A percentile compares a stretch with the other conserved stretches of the same genome.
phyloP scores from a whole-genome alignment of 2,888 invertebrate genomes.

The Acheta domesticus region DNA sequence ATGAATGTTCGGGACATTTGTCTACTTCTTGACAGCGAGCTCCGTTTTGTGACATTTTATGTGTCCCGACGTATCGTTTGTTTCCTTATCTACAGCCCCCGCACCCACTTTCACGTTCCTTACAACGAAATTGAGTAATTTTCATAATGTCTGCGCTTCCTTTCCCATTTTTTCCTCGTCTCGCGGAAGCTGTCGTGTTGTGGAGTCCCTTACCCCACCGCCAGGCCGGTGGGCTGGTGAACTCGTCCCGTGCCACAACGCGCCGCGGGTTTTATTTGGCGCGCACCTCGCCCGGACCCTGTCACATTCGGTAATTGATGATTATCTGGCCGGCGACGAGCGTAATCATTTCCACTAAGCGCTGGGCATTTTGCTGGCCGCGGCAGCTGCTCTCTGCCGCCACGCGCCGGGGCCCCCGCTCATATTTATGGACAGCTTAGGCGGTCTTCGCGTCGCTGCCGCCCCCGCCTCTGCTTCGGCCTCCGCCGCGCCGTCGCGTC shows the following conservation, averaged over 20 bases:
- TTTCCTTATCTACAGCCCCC: not conserved
- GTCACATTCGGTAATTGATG: not conserved
- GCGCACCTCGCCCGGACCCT: not conserved
- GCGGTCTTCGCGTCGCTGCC: not conserved
- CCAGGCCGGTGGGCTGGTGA: too few species aligned
- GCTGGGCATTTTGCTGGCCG: not conserved
- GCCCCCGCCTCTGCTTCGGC: not conserved
- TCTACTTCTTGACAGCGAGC: not conserved
- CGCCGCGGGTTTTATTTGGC: too few species aligned
- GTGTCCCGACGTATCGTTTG: not conserved
- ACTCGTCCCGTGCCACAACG: too few species aligned
- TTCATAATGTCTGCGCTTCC: slow-evolving; percentile 6
- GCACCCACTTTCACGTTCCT: not conserved
- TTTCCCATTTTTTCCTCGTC: not conserved
- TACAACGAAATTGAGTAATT: not conserved
- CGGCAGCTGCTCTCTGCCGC: not conserved
- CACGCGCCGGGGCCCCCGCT: not conserved
- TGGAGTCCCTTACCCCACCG: too few species aligned
- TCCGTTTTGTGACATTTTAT: slow-evolving; percentile 18
- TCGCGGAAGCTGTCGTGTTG: too few species aligned
- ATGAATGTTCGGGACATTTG: not conserved
- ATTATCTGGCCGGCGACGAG: not conserved
- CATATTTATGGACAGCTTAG: not conserved
- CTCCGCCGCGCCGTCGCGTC: not conserved
- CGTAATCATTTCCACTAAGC: not conserved